A percentile compares a stretch with the other conserved stretches of the same genome.
phyloP scores from a whole-genome alignment of 23 tunicate species.

The Phallusia fumigata region DNA sequence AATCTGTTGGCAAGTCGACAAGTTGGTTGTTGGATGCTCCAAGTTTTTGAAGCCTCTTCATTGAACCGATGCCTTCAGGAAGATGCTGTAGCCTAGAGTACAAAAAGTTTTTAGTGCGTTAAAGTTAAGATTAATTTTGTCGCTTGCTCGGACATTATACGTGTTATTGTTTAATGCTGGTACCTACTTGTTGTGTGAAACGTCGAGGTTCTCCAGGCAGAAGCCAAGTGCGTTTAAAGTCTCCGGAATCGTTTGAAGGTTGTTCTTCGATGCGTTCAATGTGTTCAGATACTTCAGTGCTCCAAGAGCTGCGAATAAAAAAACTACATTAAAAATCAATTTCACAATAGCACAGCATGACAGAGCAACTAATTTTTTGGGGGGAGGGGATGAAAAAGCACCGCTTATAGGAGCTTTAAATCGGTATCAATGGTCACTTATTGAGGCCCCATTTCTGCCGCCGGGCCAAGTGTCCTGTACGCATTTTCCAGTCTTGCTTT shows the following conservation, averaged over 20 bases:
- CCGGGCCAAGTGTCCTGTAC: too few relatives aligned
- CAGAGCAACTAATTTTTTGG: too few relatives aligned
- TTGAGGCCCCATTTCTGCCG: too few relatives aligned
- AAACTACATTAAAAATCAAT: not conserved
- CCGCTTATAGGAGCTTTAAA: too few relatives aligned
- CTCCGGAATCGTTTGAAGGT: slow-evolving; percentile 51
- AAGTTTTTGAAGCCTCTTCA: slow-evolving; percentile 40
- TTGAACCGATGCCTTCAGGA: slow-evolving; percentile 62
- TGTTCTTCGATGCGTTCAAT: slow-evolving; percentile 66
- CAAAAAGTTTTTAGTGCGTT: too few relatives aligned
- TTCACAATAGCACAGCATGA: too few relatives aligned
- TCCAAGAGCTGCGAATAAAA: slow-evolving; percentile 48
- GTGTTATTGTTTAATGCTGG: too few relatives aligned
- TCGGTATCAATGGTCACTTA: too few relatives aligned
- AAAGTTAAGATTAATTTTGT: too few relatives aligned
- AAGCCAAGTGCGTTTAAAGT: slow-evolving; percentile 44
- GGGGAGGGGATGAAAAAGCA: too few relatives aligned
- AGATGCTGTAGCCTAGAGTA: not conserved
- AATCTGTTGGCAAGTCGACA: slow-evolving; percentile 50
- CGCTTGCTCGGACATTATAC: too few relatives aligned
- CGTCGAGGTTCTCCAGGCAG: slow-evolving; percentile 38
- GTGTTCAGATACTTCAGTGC: slow-evolving; percentile 50
- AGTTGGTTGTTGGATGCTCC: slow-evolving; percentile 43
- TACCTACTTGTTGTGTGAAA: slow-evolving; percentile 65
- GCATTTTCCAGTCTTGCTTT: too few relatives aligned